Conservation (phyloP, 2,888 invertebrate species). For the Pyrgus malvae region DNA sequence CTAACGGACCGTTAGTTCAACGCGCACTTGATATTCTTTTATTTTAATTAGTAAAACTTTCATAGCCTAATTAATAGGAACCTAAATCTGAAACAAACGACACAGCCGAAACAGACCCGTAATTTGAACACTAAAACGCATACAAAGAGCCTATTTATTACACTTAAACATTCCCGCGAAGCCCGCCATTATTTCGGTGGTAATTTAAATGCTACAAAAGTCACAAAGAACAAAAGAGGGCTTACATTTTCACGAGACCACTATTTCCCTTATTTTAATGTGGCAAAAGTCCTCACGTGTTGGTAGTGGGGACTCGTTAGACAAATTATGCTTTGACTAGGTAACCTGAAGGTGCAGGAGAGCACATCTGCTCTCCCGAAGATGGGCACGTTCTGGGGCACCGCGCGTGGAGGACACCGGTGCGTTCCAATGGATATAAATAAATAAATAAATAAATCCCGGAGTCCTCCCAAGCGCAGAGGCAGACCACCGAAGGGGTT, state of each 20-base stretch:
- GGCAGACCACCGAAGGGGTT: no score
- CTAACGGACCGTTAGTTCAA: no score
- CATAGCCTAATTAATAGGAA: no score
- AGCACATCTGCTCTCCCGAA: no score
- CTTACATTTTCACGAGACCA: conserved; percentile 6
- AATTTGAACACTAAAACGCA: neutral
- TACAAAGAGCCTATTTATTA: neutral
- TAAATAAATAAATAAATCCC: no score
- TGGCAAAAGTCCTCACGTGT: neutral
- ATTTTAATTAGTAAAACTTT: neutral
- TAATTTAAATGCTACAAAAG: conserved; percentile 3
- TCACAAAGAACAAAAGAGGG: conserved; percentile 1
- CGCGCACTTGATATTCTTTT: no score
- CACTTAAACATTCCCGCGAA: conserved; percentile 4
- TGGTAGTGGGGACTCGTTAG: neutral
- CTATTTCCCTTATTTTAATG: conserved; percentile 12
- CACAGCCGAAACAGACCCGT: neutral
- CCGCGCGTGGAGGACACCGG: no score
- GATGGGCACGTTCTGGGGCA: no score
- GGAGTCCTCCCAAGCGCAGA: no score
- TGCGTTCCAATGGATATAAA: no score
- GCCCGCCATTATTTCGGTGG: conserved; percentile 1
- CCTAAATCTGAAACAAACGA: neutral
- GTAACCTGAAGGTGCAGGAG: no score
- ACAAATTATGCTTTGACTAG: conserved; percentile 4